Evolutionary conservation across 1,140 invertebrate species (phyloP).

Genomic region (Drosophila kepulauana): DNA sequence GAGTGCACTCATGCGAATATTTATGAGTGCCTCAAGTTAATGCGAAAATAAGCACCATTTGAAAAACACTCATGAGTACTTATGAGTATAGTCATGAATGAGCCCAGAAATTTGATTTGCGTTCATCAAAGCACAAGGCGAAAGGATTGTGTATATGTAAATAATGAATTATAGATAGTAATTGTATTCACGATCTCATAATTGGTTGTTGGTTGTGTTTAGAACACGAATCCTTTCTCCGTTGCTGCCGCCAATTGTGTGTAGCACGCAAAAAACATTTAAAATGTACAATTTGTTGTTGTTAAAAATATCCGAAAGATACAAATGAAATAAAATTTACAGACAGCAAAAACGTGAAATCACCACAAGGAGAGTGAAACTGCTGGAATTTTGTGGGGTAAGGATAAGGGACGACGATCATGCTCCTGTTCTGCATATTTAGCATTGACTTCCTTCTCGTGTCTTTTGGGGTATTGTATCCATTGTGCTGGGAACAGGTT

Average conservation of each 20-base stretch:
- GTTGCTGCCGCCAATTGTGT: background rate
- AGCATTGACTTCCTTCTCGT: background rate
- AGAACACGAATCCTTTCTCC: conserved; percentile 16
- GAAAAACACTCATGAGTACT: background rate
- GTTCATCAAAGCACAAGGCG: conserved; percentile 16
- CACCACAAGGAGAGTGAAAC: conserved; percentile 24
- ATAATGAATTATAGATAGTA: conserved; percentile 7
- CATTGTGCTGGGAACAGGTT: conserved; percentile 25
- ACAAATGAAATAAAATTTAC: conserved; percentile 22
- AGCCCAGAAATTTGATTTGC: conserved; percentile 9
- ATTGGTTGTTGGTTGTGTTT: background rate
- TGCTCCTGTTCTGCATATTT: background rate
- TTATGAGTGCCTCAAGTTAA: background rate
- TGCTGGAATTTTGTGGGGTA: conserved; percentile 8
- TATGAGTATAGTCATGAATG: too few species aligned
- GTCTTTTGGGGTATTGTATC: conserved; percentile 6
- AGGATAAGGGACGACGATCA: background rate
- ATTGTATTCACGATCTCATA: background rate
- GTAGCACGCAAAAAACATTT: conserved; percentile 1
- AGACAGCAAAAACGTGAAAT: conserved; percentile 26
- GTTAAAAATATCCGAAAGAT: conserved; percentile 26
- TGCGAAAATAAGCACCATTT: background rate
- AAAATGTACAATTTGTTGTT: conserved; percentile 20
- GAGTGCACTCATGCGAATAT: background rate
- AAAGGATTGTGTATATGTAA: conserved; percentile 19